A percentile compares a stretch with the other conserved stretches of the same genome.
Conservation (phyloP, 2,888 invertebrate species). For the Metacarcinus magister region DNA sequence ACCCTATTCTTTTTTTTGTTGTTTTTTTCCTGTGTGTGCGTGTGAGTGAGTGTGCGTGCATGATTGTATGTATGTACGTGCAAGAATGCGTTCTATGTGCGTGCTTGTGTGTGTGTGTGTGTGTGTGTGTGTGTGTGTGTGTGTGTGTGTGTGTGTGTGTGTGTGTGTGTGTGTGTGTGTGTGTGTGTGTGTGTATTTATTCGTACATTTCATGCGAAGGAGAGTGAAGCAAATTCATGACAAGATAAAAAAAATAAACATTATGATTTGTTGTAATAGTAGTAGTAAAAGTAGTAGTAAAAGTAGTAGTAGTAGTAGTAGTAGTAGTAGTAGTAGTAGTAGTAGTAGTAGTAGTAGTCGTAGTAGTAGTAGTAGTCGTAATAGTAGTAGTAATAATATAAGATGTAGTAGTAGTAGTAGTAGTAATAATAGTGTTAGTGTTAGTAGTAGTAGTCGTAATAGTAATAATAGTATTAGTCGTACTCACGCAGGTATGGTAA, state of each 20-base stretch:
- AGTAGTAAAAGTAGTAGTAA: constrained; percentile 13
- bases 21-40: not conserved
- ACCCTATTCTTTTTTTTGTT: too few relatives aligned
- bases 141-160: constrained; percentile 8
- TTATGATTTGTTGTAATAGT: not conserved
- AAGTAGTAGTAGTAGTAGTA: constrained; percentile 18
- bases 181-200: constrained; percentile 26
- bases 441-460: constrained; percentile 38
- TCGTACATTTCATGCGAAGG: not conserved
- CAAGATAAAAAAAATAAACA: too few relatives aligned
- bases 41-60: not conserved
- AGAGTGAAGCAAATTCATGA: not conserved
- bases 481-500: not conserved
- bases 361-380: constrained; percentile 18
- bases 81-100: not conserved
- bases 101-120: constrained; percentile 42
- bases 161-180: constrained; percentile 51
- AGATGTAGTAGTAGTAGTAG: constrained; percentile 31
- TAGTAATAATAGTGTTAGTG: constrained; percentile 21
- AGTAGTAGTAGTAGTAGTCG: not conserved
- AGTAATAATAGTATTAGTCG: not conserved
- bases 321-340: constrained; percentile 39
- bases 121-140: constrained; percentile 18
- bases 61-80: not conserved
- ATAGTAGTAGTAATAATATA: not conserved